Evolutionary conservation across 1,140 invertebrate species (phyloP).

Genomic region (Danaus melanippus): DNA sequence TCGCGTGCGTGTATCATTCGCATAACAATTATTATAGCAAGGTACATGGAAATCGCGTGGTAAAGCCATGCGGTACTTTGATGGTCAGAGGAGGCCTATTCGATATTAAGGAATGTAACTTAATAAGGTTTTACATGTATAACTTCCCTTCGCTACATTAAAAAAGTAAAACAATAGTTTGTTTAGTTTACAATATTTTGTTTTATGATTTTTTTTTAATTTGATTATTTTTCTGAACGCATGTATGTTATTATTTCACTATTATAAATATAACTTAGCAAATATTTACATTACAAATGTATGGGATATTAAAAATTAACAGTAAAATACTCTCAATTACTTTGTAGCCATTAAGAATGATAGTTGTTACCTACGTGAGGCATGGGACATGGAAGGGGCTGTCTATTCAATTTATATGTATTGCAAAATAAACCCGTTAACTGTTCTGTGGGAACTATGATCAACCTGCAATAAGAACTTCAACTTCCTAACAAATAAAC

Average conservation of each 20-base stretch:
- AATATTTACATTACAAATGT: too few relatives aligned
- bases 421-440: conserved; percentile 10
- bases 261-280: too few relatives aligned
- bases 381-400: conserved; percentile 51
- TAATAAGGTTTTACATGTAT: conserved; percentile 7
- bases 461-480: too few relatives aligned
- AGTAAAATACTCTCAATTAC: too few relatives aligned
- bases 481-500: too few relatives aligned
- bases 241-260: too few relatives aligned
- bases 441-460: background rate
- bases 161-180: too few relatives aligned
- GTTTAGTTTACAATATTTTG: too few relatives aligned
- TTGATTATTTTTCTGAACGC: too few relatives aligned
- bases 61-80: conserved; percentile 26
- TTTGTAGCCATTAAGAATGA: too few relatives aligned
- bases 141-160: background rate
- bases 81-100: conserved; percentile 21
- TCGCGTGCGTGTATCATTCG: conserved; percentile 62
- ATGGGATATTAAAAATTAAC: too few relatives aligned
- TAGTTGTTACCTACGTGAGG: conserved; percentile 11
- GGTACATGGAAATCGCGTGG: conserved; percentile 61
- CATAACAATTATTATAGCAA: conserved; percentile 56
- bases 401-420: conserved; percentile 48
- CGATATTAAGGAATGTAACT: conserved; percentile 16
- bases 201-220: too few relatives aligned